Percentiles rank a stretch among this genome's conserved stretches.
Evolutionary conservation across 2,888 invertebrate species (phyloP).

Genomic region (Mellilla xanthometata): DNA sequence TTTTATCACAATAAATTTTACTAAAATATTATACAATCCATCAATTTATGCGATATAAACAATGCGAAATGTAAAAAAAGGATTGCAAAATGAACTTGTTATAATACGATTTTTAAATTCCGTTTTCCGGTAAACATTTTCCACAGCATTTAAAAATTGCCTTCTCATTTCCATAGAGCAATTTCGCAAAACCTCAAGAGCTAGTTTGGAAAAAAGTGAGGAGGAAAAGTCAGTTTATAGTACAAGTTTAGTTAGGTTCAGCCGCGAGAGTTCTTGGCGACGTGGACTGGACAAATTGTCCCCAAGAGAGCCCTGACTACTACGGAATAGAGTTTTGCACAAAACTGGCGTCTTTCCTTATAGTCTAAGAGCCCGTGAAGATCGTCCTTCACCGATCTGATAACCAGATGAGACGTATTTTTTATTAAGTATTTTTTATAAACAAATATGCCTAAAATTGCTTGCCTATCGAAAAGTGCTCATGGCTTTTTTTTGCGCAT

Average conservation of each 20-base stretch:
- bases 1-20: too few species aligned
- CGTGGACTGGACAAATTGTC: slow-evolving; percentile 67
- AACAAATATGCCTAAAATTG: too few species aligned
- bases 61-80: too few species aligned
- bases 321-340: slow-evolving; percentile 29
- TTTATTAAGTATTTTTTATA: too few species aligned
- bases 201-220: slow-evolving; percentile 33
- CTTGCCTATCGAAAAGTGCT: too few species aligned
- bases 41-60: too few species aligned
- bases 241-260: slow-evolving; percentile 65
- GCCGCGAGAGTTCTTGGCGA: slow-evolving; percentile 53
- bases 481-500: too few species aligned
- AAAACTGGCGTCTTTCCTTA: slow-evolving; percentile 7
- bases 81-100: too few species aligned
- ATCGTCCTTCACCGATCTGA: too few species aligned
- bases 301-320: slow-evolving; percentile 49
- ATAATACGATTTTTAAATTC: neutral
- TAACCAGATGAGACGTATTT: too few species aligned
- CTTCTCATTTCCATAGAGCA: neutral
- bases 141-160: neutral
- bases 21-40: too few species aligned
- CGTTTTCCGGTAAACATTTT: neutral
- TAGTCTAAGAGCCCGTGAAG: too few species aligned
- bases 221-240: slow-evolving; percentile 43
- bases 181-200: slow-evolving; percentile 5